Base-by-base conservation (phyloP, 2,797 vertebrate genomes). In the Peromyscus nudipes region DNA sequence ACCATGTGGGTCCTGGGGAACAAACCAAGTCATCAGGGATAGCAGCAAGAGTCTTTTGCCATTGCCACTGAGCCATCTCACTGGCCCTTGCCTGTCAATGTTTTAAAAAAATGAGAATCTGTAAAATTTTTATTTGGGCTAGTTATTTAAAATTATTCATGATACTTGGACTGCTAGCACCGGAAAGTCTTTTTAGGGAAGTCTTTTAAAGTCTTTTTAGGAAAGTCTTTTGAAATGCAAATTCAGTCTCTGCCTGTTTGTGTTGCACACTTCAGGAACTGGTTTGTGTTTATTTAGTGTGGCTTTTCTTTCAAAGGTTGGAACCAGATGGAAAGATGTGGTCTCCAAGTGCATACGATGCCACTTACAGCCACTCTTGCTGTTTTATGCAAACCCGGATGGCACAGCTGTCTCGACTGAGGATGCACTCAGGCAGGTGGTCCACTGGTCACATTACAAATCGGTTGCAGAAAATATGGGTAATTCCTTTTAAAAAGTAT, bases 321-420 rank as follows among this genome's bases (percentile, higher is more conserved):
- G 99, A 92, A 98, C 99, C 27, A 99, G 99, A 97, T 99, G 99
- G 99, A 99, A 99, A 98, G 99, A 99, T 34, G 99, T 99, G 77
- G 99, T 99, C 95, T 99, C 98, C 98, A 99, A 99, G 98, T 99
- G 99, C 96, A 99, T 99, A 97, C 99, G 99, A 88, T 99, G 99
- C 98, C 99, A 99, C 97, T 99, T 99, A 98, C 99, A 99, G 98
- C 99, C 99, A 25, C 98, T 99, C 97, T 98, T 99, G 89, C 98
- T 99, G 62, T 99, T 99, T 98, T 99, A 99, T 92, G 98, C 99
- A 77, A 99, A 99, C 98, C 99, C 99, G 6, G 99, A 99, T 6
- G 99, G 99, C 85, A 99, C 99, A 8, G 99, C 99, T 0, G 99
- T 99, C 67, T 98, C 98, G 69, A 97, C 99, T 43, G 99, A 99